phyloP scores from a whole-genome alignment of 1,140 invertebrate genomes.

The Adelges cooleyi region DNA sequence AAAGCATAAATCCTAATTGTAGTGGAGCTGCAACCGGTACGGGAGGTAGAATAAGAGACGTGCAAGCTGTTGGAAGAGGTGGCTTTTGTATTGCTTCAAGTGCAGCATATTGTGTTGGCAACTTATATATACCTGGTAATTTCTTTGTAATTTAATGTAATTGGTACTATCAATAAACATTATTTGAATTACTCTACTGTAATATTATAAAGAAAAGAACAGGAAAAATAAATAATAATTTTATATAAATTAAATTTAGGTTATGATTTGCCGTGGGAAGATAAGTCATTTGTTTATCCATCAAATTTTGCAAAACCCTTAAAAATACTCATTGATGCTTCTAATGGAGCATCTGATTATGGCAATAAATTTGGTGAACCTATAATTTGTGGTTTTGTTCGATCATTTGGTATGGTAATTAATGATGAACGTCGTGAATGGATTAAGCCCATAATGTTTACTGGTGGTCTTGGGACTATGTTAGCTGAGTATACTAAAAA shows the following conservation, averaged over 20 bases:
- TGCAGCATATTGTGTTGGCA: conserved; percentile 91
- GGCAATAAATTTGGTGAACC: conserved; percentile 99
- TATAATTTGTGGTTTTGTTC: conserved; percentile 76
- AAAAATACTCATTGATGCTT: conserved; percentile 84
- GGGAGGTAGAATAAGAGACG: conserved; percentile 86
- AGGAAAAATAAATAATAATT: too few species aligned
- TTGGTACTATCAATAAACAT: too few species aligned
- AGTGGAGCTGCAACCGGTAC: conserved; percentile 95
- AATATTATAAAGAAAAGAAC: too few species aligned
- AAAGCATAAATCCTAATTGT: conserved; percentile 34
- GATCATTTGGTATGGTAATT: conserved; percentile 69
- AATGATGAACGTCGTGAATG: conserved; percentile 66
- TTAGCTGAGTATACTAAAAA: conserved; percentile 68
- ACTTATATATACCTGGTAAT: conserved; percentile 74
- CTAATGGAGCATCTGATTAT: conserved; percentile 96
- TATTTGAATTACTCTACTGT: too few species aligned
- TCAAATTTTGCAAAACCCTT: conserved; percentile 79
- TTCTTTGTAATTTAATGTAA: background rate
- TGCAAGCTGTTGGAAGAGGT: conserved; percentile 83
- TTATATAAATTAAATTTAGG: conserved; percentile 42
- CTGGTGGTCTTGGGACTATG: conserved; percentile 85
- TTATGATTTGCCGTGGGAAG: conserved; percentile 82
- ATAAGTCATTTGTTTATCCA: conserved; percentile 61
- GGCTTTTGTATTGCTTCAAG: conserved; percentile 89
- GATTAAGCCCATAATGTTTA: conserved; percentile 98